phyloP scores from a whole-genome alignment of 2,888 invertebrate genomes.

The Stomorhina lunata region DNA sequence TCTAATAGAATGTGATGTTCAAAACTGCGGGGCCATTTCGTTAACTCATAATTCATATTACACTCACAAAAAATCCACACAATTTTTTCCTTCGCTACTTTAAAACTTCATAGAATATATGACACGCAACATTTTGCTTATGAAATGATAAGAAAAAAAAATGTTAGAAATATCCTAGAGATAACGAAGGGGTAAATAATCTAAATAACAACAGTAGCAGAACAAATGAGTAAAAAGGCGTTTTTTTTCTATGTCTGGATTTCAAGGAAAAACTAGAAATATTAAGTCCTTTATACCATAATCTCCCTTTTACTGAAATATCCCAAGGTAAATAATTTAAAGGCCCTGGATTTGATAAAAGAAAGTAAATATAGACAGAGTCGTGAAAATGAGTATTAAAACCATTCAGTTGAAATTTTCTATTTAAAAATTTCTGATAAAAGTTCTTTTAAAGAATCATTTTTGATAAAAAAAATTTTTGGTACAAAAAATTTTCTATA shows the following conservation, averaged over 20 bases:
- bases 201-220: constrained; percentile 44
- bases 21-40: no score
- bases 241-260: constrained; percentile 22
- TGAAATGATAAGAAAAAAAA: not conserved
- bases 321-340: not conserved
- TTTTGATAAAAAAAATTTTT: no score
- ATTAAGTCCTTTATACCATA: constrained; percentile 1
- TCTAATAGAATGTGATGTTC: no score
- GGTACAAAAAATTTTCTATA: no score
- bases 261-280: not conserved
- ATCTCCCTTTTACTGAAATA: not conserved
- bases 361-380: no score
- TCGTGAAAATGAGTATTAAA: no score
- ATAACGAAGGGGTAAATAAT: constrained; percentile 53
- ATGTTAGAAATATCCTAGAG: not conserved
- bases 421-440: no score
- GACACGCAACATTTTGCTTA: constrained; percentile 50
- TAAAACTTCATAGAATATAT: constrained; percentile 17
- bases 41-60: constrained; percentile 49
- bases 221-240: constrained; percentile 25
- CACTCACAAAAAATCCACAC: not conserved
- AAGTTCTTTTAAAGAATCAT: no score
- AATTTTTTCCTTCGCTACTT: constrained; percentile 5
- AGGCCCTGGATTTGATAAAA: no score
- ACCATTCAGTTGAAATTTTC: no score